Evolutionary conservation across 1,140 invertebrate genomes (phyloP).

Genomic region (Parasteatoda tepidariorum): DNA sequence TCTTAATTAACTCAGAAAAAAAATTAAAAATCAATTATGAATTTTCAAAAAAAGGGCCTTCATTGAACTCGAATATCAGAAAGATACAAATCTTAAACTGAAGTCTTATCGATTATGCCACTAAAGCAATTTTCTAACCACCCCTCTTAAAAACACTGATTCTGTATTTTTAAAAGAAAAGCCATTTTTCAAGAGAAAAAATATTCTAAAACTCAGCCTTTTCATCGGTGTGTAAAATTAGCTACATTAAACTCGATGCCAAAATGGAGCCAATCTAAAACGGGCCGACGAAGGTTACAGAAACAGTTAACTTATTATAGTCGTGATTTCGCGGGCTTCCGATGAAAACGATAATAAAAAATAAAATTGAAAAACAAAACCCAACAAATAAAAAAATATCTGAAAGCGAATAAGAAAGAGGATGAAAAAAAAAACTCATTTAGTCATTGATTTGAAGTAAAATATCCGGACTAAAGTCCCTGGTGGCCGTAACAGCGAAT

Average conservation of each 20-base stretch:
- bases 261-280: constrained; percentile 43
- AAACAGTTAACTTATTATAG: constrained; percentile 45
- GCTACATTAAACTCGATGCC: constrained; percentile 29
- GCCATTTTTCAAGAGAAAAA: constrained; percentile 10
- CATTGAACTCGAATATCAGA: background rate
- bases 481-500: constrained; percentile 8
- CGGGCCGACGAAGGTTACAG: constrained; percentile 23
- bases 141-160: background rate
- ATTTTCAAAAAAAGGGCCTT: background rate
- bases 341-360: constrained; percentile 6
- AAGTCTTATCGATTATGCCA: background rate
- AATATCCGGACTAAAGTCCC: background rate
- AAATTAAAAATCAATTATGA: too few relatives aligned
- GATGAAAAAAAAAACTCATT: constrained; percentile 26
- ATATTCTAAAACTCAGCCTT: constrained; percentile 23
- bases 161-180: constrained; percentile 9
- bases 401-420: constrained; percentile 2
- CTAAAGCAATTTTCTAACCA: constrained; percentile 17
- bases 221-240: constrained; percentile 37
- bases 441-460: constrained; percentile 37
- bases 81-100: background rate
- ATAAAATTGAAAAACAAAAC: constrained; percentile 10
- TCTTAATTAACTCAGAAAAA: too few relatives aligned
- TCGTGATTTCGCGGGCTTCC: constrained; percentile 4
- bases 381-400: background rate